phyloP scores from a whole-genome alignment of 2,797 vertebrate species.

The Lacerta viridis region DNA sequence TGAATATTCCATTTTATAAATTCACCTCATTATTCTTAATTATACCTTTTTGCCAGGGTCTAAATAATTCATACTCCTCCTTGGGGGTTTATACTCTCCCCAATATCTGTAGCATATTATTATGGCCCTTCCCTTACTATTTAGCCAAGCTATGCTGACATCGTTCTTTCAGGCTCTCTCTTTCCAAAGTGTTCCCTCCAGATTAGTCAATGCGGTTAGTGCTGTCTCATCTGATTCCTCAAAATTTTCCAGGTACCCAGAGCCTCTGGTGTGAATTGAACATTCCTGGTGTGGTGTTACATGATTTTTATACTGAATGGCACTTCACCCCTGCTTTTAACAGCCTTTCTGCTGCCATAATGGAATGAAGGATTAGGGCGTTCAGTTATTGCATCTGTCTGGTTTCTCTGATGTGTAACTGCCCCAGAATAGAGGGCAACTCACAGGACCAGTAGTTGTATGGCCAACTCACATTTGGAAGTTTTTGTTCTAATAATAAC shows the following conservation, averaged over 20 bases:
- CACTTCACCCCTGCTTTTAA: neutral
- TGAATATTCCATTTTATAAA: constrained; percentile 22
- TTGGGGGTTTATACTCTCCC: constrained; percentile 20
- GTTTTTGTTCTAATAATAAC: neutral
- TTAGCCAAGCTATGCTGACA: neutral
- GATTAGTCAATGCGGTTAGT: neutral
- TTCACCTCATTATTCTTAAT: constrained; percentile 15
- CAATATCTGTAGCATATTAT: neutral
- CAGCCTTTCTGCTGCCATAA: neutral
- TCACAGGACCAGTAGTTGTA: neutral
- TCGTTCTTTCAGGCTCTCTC: neutral
- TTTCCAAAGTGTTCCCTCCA: constrained; percentile 4
- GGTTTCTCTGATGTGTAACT: neutral
- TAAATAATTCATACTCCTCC: neutral
- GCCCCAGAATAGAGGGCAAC: neutral
- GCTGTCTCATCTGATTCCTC: constrained; percentile 12
- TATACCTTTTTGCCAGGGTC: neutral
- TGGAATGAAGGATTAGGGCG: neutral
- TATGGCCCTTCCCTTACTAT: neutral
- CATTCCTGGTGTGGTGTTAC: neutral
- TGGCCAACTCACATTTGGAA: neutral
- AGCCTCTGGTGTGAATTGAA: neutral
- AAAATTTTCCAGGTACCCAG: neutral
- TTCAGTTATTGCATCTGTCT: neutral
- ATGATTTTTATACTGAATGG: neutral